Evolutionary conservation across 2,113 vertebrate genomes (phyloP), one percentile per base, ranked within the genome.

Genomic region (Sinocyclocheilus rhinocerous): DNA sequence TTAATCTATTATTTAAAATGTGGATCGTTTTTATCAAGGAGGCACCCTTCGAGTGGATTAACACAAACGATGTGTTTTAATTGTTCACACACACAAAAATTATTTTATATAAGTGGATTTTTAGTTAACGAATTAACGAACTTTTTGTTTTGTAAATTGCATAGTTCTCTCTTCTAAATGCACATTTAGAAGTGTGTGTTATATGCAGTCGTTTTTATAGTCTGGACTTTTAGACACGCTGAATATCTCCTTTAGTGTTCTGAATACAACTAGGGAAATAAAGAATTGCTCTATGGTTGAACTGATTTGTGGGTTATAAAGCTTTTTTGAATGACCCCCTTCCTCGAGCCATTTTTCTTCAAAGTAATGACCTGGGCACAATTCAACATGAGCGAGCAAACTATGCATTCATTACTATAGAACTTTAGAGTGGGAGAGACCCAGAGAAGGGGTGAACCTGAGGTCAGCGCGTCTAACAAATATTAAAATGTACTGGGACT

Each of bases 401-500:
- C 93, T 92, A 91, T 91, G 90, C 90, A 89, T 93, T 90, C 90
- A 91, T 92, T 95, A 92, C 93, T 93, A 93, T 93, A 93, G 93
- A 92, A 92, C 90, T 92, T 86, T 89, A 80, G 93, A 90, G 90
- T 93, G 92, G 90, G 93, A 93, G 93, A 93, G 92, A 90, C 91
- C 42, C 82, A 76, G 45, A 92, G 91, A 85, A 87, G 96, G 96
- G 97, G 97, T 98, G 97, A 99, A 98, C 88, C 91, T 91, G 94
- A 96, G 97, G 97, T 98, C 97, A 98, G 91, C 88, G 95, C 95
- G 96, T 98, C 97, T 96, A 97, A 96, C 95, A 96, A 94, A 96
- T 96, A 97, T 98, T 96, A 97, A 97, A 97, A 97, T 97, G 95
- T 95, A 96, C 93, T 90, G 95, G 95, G 95, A 93, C 94, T 94